These are phyloP conservation scores for Corvus cornix DNA, from an alignment of 2,113 vertebrate species.

Conservation along the genomic window DNA sequence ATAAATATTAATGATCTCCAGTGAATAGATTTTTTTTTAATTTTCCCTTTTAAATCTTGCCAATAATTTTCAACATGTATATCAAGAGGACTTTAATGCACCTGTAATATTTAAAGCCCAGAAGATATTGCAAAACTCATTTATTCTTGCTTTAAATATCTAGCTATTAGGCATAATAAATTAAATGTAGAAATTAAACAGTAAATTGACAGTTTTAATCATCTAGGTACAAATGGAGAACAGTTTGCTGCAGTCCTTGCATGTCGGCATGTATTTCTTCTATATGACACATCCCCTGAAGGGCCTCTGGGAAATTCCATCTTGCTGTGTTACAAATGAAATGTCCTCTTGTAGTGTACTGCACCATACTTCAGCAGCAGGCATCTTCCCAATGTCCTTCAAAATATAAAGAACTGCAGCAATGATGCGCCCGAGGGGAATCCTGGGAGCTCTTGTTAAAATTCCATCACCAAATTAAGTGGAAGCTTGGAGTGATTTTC, in stretches of 20 bases:
- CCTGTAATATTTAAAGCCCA: background rate
- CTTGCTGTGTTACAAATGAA: constrained; percentile 4
- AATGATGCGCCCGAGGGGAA: background rate
- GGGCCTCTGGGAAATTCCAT: background rate
- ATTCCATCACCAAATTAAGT: constrained; percentile 10
- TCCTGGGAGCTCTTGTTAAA: constrained; percentile 4
- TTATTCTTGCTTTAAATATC: background rate
- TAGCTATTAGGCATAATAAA: background rate
- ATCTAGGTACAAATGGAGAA: background rate
- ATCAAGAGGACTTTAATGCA: background rate
- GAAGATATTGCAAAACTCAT: background rate
- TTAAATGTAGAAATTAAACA: background rate
- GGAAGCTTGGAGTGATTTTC: constrained; percentile 2
- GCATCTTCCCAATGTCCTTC: constrained; percentile 23
- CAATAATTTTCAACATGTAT: background rate
- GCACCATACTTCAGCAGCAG: background rate
- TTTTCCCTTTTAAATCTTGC: background rate
- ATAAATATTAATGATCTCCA: background rate
- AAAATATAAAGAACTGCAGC: background rate
- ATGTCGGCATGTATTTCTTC: background rate
- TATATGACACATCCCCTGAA: background rate
- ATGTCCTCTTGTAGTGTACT: background rate
- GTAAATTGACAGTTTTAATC: background rate
- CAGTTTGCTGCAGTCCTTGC: background rate
- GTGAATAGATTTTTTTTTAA: background rate